These are phyloP conservation scores for Aegypius monachus DNA, from an alignment of 2,113 vertebrate genomes.

Conservation along the genomic window DNA sequence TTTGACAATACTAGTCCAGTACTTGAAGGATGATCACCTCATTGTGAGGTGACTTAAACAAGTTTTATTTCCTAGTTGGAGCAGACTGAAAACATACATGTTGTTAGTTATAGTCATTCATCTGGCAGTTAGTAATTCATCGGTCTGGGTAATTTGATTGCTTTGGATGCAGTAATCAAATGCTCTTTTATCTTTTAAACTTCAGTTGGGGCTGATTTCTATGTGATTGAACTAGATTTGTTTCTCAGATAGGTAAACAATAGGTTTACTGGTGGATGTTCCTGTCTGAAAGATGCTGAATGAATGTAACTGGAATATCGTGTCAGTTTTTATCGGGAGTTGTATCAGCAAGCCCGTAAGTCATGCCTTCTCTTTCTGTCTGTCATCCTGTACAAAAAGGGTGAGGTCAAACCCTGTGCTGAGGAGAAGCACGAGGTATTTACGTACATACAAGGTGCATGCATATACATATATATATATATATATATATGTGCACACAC, in stretches of 20 bases:
- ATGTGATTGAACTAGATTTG: neutral
- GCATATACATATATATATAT: accelerated
- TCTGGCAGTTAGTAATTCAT: neutral
- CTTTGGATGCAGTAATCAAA: neutral
- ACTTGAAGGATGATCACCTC: neutral
- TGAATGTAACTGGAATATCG: neutral
- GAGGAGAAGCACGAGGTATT: neutral
- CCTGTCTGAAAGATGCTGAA: neutral
- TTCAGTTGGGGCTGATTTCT: neutral
- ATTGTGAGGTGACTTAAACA: neutral
- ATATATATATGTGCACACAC: accelerated
- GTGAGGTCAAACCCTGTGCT: neutral
- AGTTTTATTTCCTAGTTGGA: neutral
- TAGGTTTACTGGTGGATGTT: neutral
- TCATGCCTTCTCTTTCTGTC: neutral
- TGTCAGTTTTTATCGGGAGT: neutral
- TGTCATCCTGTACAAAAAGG: neutral
- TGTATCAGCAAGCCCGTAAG: neutral
- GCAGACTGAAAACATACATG: neutral
- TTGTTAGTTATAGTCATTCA: neutral
- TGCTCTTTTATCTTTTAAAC: neutral
- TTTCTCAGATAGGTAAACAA: neutral
- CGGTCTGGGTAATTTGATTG: neutral
- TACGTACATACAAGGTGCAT: neutral
- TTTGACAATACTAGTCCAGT: neutral